Percentiles rank a stretch among this genome's conserved stretches.
Evolutionary conservation across 1,140 invertebrate species (phyloP).

Genomic region (Hirudo medicinalis): DNA sequence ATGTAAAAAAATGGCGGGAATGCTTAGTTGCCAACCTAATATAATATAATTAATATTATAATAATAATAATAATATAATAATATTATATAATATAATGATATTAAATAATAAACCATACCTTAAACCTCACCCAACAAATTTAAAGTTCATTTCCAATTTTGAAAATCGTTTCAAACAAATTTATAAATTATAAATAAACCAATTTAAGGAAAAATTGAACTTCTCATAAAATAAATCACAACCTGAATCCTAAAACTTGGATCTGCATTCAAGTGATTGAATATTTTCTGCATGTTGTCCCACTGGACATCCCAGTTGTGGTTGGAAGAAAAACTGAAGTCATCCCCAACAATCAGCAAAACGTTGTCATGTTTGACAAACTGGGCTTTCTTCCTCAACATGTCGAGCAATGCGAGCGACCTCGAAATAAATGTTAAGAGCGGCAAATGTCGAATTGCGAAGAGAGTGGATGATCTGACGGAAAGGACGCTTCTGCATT

Average conservation of each 20-base stretch:
- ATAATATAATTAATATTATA: too few species aligned
- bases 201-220: not conserved
- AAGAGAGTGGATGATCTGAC: too few species aligned
- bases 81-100: too few species aligned
- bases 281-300: conserved; percentile 79
- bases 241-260: conserved; percentile 54
- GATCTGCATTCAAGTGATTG: conserved; percentile 65
- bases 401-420: conserved; percentile 12
- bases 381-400: conserved; percentile 56
- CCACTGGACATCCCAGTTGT: conserved; percentile 81
- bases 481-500: too few species aligned
- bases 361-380: conserved; percentile 67
- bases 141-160: too few species aligned
- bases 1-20: too few species aligned
- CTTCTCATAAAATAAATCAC: not conserved
- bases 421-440: too few species aligned
- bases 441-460: too few species aligned
- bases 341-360: conserved; percentile 83
- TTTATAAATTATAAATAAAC: not conserved
- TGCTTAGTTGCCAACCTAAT: too few species aligned
- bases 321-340: conserved; percentile 70
- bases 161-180: not conserved
- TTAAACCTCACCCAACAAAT: too few species aligned
- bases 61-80: too few species aligned
- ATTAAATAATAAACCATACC: too few species aligned